phyloP scores from a whole-genome alignment of 92 coral and sea anemone genomes.

The Isaurus tuberculatus region DNA sequence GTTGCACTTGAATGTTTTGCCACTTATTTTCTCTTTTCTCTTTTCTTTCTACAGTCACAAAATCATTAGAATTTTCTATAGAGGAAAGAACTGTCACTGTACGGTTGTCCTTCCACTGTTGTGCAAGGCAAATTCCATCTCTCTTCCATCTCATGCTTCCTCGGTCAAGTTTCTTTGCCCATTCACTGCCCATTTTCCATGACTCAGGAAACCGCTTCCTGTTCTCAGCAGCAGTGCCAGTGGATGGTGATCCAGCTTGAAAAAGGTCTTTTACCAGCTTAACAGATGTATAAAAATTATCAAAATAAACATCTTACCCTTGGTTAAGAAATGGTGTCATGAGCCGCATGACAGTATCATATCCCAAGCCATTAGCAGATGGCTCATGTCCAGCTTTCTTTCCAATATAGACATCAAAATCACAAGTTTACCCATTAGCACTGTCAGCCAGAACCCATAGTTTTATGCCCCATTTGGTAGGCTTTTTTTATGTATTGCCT shows the following conservation, averaged over 20 bases:
- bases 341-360: constrained; percentile 17
- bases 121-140: constrained; percentile 17
- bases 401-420: neutral
- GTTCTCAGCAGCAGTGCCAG: constrained; percentile 12
- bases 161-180: constrained; percentile 9
- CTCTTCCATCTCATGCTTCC: constrained; percentile 20
- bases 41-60: constrained; percentile 7
- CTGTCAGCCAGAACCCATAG: constrained; percentile 22
- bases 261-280: constrained; percentile 15
- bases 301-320: constrained; percentile 18
- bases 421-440: constrained; percentile 4
- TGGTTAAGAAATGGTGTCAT: constrained; percentile 20
- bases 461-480: neutral
- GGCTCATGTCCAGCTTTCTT: constrained; percentile 19
- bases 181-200: constrained; percentile 9
- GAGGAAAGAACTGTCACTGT: constrained; percentile 17
- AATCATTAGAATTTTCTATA: constrained; percentile 8
- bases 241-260: constrained; percentile 15
- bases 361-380: constrained; percentile 19
- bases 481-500: constrained; percentile 1
- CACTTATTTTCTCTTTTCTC: constrained; percentile 4
- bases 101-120: constrained; percentile 20
- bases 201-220: constrained; percentile 12
- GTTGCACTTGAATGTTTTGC: constrained; percentile 21
- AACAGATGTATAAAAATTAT: constrained; percentile 6